Evolutionary conservation across 1,140 invertebrate genomes (phyloP), one percentile per base, ranked within the genome.

Genomic region (Trichomalopsis sarcophagae): DNA sequence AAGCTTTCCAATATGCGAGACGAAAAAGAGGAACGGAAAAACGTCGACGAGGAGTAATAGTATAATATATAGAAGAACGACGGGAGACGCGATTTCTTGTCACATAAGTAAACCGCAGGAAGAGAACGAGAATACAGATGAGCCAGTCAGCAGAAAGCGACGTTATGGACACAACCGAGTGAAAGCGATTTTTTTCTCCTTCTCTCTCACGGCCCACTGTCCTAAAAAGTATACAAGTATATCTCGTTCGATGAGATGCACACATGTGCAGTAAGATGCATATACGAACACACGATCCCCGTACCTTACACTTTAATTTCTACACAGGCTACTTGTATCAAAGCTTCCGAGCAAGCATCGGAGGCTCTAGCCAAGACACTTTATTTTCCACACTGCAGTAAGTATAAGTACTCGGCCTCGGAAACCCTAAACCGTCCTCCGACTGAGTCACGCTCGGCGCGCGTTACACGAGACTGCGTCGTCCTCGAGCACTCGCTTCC

Each of bases 211-310:
- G 44, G 68, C 30, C 77, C 44, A 80, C 83, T 74, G 83, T 84
- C 83, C 83, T 73, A 78, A 79, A 84, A 84, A 84, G 33, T 44
- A 75, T 27, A 55, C 30, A 74, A 27, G 55, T 30, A 81, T 30
- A 50, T 66, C 62, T 36, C 50, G n/a, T 36, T 40, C 33, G 14
- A 6, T 0, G n/a, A 68, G 30, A 1, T 62, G 76, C 27, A 62
- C 76, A 27, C 66, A 36, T 36, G 33, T 36, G 33, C 33, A 36
- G 3, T 36, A 11, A 7, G 66, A 23, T 68, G 17, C 21, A 13
- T 23, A 13, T 23, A 17, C 30, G 33, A 50, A 27, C 9, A 62
- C 21, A 21, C 62, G 23, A 47, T 33, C 4, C 30, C 4, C 30
- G n/a, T 17, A 55, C 50, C 17, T 62, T 50, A 14, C 14, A 50